phyloP scores from a whole-genome alignment of 2,888 invertebrate genomes.

The Caenorhabditis sp. region DNA sequence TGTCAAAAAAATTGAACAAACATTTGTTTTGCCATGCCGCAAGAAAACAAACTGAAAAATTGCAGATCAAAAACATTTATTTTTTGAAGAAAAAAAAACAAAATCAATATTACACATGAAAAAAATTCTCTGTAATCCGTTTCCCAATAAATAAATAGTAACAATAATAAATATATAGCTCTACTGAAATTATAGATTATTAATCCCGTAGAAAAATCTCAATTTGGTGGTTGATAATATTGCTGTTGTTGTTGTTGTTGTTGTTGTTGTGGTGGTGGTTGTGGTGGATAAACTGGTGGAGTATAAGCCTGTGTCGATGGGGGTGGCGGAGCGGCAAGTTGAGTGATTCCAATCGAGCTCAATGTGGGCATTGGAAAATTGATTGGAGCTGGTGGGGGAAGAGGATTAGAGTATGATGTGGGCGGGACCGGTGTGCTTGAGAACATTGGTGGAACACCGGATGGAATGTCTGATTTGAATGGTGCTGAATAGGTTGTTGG shows the following conservation, averaged over 20 bases:
- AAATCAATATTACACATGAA: slow-evolving; percentile 6
- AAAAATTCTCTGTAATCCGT: slow-evolving; percentile 6
- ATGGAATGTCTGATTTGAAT: slow-evolving; percentile 32
- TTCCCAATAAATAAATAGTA: slow-evolving; percentile 14
- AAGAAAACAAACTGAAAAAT: too few relatives aligned
- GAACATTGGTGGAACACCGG: slow-evolving; percentile 41
- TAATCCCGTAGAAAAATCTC: not conserved
- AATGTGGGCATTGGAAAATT: slow-evolving; percentile 70
- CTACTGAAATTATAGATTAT: not conserved
- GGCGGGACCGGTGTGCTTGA: slow-evolving; percentile 23
- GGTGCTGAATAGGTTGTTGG: slow-evolving; percentile 1
- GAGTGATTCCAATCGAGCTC: slow-evolving; percentile 66
- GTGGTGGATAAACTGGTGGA: slow-evolving; percentile 17
- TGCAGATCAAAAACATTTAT: not conserved
- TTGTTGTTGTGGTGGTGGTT: slow-evolving; percentile 18
- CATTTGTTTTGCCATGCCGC: too few relatives aligned
- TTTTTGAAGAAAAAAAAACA: slow-evolving; percentile 7
- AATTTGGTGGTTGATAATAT: not conserved
- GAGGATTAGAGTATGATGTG: slow-evolving; percentile 27
- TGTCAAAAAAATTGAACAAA: too few relatives aligned
- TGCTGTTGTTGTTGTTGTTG: slow-evolving; percentile 17
- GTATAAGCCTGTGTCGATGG: not conserved
- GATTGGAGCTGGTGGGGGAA: slow-evolving; percentile 52
- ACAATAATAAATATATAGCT: slow-evolving; percentile 8
- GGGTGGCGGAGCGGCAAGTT: slow-evolving; percentile 57